Conservation (phyloP, 1,140 invertebrate species). For the Mercenaria mercenaria region DNA sequence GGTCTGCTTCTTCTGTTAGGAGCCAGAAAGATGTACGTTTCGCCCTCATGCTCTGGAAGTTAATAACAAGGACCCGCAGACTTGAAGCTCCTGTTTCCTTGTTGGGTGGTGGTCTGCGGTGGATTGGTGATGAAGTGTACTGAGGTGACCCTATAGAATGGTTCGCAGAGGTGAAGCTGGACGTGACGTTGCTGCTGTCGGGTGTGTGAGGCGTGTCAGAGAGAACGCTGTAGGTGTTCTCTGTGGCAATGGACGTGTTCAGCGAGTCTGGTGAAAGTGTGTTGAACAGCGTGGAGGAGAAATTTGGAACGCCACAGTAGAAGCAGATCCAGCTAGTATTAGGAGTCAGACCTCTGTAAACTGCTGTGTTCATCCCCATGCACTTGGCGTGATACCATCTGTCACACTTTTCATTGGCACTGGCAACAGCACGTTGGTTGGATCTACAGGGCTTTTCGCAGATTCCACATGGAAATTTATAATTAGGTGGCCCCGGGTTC, state of each 20-base stretch:
- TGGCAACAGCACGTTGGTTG: neutral
- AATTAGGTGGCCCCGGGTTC: neutral
- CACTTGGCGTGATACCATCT: neutral
- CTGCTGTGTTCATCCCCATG: neutral
- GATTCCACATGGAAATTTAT: neutral
- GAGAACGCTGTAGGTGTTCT: slow-evolving; percentile 12
- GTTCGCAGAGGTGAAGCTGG: neutral
- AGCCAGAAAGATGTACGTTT: neutral
- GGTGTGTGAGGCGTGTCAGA: neutral
- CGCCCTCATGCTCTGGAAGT: slow-evolving; percentile 14
- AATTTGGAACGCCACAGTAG: slow-evolving; percentile 4
- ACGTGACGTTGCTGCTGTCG: neutral
- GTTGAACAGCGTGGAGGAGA: slow-evolving; percentile 10
- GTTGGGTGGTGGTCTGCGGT: neutral
- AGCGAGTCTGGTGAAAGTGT: neutral
- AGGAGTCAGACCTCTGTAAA: neutral
- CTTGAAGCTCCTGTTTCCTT: neutral
- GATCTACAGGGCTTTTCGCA: slow-evolving; percentile 5
- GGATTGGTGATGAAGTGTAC: neutral
- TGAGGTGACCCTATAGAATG: neutral
- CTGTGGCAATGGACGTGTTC: neutral
- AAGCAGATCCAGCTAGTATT: slow-evolving; percentile 16
- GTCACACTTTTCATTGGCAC: slow-evolving; percentile 16
- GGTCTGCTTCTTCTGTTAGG: neutral
- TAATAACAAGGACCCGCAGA: slow-evolving; percentile 5